Evolutionary conservation across 2,113 vertebrate genomes (phyloP).

Genomic region (Megalops atlanticus): DNA sequence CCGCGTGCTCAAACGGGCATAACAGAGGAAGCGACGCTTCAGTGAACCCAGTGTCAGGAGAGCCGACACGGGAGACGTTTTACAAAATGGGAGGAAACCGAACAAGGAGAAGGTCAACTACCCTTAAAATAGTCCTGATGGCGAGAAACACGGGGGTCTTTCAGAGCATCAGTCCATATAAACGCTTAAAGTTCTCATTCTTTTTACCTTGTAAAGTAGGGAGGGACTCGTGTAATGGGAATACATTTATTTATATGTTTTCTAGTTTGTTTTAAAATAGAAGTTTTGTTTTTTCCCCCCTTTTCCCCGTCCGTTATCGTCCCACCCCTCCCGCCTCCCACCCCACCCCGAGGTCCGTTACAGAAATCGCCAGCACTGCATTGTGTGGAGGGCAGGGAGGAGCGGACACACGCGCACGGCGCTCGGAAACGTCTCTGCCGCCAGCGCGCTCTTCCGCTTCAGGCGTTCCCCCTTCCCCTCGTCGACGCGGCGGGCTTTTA

Average conservation of each 20-base stretch:
- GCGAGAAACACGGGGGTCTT: neutral
- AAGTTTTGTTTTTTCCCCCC: conserved; percentile 44
- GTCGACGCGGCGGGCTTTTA: conserved; percentile 35
- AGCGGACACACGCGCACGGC: neutral
- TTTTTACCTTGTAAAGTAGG: conserved; percentile 45
- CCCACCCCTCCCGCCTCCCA: conserved; percentile 10
- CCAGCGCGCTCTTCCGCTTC: neutral
- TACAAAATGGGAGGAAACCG: conserved; percentile 4
- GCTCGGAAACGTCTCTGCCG: neutral
- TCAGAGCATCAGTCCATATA: conserved; percentile 34
- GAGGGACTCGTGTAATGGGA: conserved; percentile 52
- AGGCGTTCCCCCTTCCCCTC: neutral
- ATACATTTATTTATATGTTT: conserved; percentile 63
- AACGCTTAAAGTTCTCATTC: conserved; percentile 44
- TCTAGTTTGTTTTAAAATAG: conserved; percentile 72
- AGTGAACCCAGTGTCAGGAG: neutral
- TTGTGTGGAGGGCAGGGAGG: conserved; percentile 12
- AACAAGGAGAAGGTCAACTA: neutral
- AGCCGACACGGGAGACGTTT: too few species aligned
- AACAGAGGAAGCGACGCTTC: neutral
- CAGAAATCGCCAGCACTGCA: conserved; percentile 57
- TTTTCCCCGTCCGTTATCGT: conserved; percentile 36
- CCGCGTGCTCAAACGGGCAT: neutral
- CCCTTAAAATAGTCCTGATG: conserved; percentile 8
- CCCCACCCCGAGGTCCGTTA: conserved; percentile 46